Percentiles rank a stretch among this genome's conserved stretches.
Conservation (phyloP, 2,888 invertebrate genomes). For the Atherix ibis region DNA sequence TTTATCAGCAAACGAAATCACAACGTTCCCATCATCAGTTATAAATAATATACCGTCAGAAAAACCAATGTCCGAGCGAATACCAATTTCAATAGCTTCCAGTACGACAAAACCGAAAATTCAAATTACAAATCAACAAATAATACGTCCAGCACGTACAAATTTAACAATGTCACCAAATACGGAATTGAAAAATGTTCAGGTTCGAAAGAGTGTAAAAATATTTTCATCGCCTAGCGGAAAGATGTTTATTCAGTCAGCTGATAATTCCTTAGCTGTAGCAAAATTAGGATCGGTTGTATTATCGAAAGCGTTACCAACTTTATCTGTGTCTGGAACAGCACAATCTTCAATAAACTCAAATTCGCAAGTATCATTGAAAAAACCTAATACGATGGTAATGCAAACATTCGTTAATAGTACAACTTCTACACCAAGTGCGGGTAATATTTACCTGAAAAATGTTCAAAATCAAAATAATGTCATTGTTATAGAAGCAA, state of each 20-base stretch:
- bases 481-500: constrained; percentile 15
- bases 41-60: constrained; percentile 1
- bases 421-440: constrained; percentile 4
- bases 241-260: constrained; percentile 25
- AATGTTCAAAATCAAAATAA: constrained; percentile 9
- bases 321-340: constrained; percentile 6
- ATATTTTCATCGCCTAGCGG: constrained; percentile 28
- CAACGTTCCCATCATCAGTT: not conserved
- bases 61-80: constrained; percentile 3
- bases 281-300: constrained; percentile 7
- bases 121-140: constrained; percentile 15
- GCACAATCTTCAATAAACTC: constrained; percentile 16
- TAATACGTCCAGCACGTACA: constrained; percentile 12
- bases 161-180: constrained; percentile 19
- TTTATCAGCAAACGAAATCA: too few species aligned
- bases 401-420: constrained; percentile 12
- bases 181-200: constrained; percentile 21
- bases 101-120: constrained; percentile 17
- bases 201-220: constrained; percentile 23
- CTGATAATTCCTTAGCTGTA: constrained; percentile 6
- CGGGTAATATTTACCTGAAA: constrained; percentile 5
- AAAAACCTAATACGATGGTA: constrained; percentile 26
- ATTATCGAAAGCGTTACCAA: not conserved
- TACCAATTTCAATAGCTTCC: too few species aligned
- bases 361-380: constrained; percentile 16